Evolutionary conservation across 2,113 vertebrate species (phyloP), one percentile per base, ranked within the genome.

Genomic region (Microcebus murinus): DNA sequence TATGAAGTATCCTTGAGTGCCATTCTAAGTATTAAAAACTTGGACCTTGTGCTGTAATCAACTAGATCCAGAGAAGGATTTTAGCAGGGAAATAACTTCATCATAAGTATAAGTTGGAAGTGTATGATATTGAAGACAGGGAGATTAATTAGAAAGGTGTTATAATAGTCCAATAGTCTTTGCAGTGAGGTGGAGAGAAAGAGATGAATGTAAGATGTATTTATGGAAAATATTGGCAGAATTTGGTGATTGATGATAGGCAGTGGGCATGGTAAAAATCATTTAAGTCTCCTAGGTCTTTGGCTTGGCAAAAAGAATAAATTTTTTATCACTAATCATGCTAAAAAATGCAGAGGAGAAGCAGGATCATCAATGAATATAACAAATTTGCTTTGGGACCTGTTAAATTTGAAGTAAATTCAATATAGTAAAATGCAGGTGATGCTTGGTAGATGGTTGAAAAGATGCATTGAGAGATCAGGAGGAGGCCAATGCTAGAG

Each of bases 11-110:
- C 12, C 23, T 59, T 59, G 52, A 76, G 39, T 57, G 42, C 2
- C 12, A 71, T 21, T 77, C 45, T 57, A 17, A 57, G 65, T 73
- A 20, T 55, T 55, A 55, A 18, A 18, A 91, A 94, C 6, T 83
- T 87, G 67, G 50, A 95, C 74, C 91, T 94, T 90, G 21, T 88
- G 45, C 6, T 79, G 8, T 63, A n/a, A 65, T 91, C 39, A 63
- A 11, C 55, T 63, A 59, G 55, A 92, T 20, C 20, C 79, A 89
- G 17, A 17, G 36, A 93, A 31, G 36, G 4, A 15, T 76, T 87
- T 81, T 50, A 90, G 15, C 14, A 82, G 48, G 74, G 55, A 57
- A 89, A 25, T 77, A 90, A 61, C 7, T 63, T 88, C 45, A 73
- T 82, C 29, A 39, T 67, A 61, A 20, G 14, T 65, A 3, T 71